A percentile compares a stretch with the other conserved stretches of the same genome.
Evolutionary conservation across 2,797 vertebrate species (phyloP).

Genomic region (Pelochelys cantorii): DNA sequence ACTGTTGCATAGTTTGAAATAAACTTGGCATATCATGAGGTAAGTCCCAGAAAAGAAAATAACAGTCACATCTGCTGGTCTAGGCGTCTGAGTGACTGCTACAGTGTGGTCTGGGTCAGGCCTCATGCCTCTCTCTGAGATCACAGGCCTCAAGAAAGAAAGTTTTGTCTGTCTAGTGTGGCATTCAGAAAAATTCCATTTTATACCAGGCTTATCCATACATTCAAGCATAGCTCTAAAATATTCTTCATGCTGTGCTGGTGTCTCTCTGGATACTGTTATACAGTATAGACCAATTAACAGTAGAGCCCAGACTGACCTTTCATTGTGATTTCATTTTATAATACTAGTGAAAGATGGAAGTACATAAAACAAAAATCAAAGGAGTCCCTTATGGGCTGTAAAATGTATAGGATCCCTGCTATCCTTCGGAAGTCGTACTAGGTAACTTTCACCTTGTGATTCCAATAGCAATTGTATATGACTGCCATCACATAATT

Average conservation of each 20-base stretch:
- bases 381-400: background rate
- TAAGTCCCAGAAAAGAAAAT: slow-evolving; percentile 57
- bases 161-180: slow-evolving; percentile 25
- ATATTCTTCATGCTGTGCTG: slow-evolving; percentile 2
- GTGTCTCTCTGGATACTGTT: slow-evolving; percentile 23
- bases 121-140: slow-evolving; percentile 48
- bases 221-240: background rate
- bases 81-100: slow-evolving; percentile 31
- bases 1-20: slow-evolving; percentile 61
- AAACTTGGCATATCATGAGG: slow-evolving; percentile 62
- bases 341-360: background rate
- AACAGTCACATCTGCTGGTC: slow-evolving; percentile 45
- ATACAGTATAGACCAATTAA: background rate
- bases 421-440: slow-evolving; percentile 23
- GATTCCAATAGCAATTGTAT: background rate
- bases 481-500: no score
- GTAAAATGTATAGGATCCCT: slow-evolving; percentile 22
- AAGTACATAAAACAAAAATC: slow-evolving; percentile 45
- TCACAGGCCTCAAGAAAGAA: background rate
- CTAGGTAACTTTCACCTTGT: background rate
- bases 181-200: slow-evolving; percentile 26
- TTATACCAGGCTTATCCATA: background rate
- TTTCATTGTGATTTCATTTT: slow-evolving; percentile 50
- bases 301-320: background rate
- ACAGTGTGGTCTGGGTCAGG: background rate